Percentiles rank a stretch among this genome's conserved stretches.
Conservation (phyloP, 2,888 invertebrate species). For the Cephus nigrinus region DNA sequence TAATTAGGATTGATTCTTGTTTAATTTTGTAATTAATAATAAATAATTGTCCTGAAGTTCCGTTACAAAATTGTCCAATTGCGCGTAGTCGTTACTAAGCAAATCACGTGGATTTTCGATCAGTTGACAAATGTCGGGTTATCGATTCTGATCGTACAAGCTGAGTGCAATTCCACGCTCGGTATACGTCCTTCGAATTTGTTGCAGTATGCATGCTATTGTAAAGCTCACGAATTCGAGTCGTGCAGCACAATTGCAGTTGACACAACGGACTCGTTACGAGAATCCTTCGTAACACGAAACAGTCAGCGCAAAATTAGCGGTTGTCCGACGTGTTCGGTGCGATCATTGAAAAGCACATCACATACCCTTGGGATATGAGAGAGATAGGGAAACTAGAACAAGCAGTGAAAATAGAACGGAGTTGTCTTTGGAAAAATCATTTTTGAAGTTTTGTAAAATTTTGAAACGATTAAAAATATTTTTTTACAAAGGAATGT, state of each 20-base stretch:
- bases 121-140: neutral
- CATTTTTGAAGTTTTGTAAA: neutral
- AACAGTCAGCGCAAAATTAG: constrained; percentile 25
- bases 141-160: neutral
- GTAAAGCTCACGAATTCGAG: neutral
- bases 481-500: neutral
- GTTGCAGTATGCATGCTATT: neutral
- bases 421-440: neutral
- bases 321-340: neutral
- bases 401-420: neutral
- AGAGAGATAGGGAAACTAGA: neutral
- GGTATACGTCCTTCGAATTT: neutral
- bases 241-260: constrained; percentile 27
- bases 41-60: neutral
- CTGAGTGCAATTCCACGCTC: neutral
- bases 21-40: neutral
- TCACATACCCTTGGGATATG: neutral
- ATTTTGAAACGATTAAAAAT: neutral
- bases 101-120: neutral
- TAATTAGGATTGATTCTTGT: too few relatives aligned
- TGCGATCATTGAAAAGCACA: neutral
- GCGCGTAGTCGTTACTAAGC: neutral
- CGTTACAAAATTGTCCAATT: neutral
- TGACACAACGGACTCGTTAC: constrained; percentile 30
- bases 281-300: constrained; percentile 27